Conservation (phyloP, 1,140 invertebrate species). For the Ostrea denselamellosa region DNA sequence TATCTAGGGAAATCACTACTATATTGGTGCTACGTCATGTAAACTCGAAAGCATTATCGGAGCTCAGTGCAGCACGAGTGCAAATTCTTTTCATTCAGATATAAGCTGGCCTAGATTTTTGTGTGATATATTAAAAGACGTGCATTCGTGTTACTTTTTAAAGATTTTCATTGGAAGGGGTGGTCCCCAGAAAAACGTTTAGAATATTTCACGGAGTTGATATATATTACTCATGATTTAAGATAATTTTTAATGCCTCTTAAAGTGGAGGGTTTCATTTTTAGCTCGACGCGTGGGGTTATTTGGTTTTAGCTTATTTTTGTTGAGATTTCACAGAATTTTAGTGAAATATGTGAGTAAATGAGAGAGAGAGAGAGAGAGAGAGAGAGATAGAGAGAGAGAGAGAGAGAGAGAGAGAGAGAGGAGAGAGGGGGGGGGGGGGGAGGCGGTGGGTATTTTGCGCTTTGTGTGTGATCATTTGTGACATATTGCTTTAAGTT, state of each 20-base stretch:
- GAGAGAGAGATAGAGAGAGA: neutral
- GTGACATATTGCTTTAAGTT: no score
- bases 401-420: neutral
- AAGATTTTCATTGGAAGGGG: neutral
- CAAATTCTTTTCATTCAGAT: constrained; percentile 4
- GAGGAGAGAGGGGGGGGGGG: neutral
- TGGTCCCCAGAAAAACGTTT: neutral
- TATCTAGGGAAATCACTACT: no score
- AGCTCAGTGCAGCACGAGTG: neutral
- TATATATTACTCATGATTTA: constrained; percentile 3
- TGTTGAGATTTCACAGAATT: neutral
- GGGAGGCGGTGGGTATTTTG: neutral
- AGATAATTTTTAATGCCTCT: neutral
- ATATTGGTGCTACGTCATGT: no score
- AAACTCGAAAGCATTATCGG: no score
- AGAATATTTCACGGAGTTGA: constrained; percentile 19
- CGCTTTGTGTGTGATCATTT: neutral
- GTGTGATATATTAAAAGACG: constrained; percentile 13
- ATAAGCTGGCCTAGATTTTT: constrained; percentile 14
- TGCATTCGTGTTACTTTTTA: neutral
- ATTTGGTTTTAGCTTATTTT: neutral
- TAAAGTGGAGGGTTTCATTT: neutral
- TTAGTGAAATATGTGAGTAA: no score
- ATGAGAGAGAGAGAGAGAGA: neutral
- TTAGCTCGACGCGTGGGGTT: neutral